These are phyloP conservation scores for Rhegmatorhina hoffmannsi DNA, from an alignment of 2,113 vertebrate genomes.

Conservation along the genomic window DNA sequence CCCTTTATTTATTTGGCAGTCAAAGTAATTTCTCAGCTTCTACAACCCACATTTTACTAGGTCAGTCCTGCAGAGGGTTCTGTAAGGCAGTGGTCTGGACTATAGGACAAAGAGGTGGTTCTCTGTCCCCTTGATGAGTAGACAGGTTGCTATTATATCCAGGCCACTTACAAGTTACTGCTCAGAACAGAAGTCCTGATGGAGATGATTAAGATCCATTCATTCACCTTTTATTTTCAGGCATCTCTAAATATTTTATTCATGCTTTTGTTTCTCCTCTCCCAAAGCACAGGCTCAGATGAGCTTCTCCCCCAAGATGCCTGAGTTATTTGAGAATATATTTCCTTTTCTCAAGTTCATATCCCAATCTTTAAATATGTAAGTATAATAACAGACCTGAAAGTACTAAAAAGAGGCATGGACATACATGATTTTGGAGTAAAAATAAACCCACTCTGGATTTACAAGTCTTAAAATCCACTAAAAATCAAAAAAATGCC, in stretches of 20 bases:
- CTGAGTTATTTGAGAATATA: not conserved
- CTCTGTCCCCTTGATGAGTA: not conserved
- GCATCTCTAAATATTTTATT: not conserved
- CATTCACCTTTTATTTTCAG: not conserved
- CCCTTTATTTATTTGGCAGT: not conserved
- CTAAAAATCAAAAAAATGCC: not conserved
- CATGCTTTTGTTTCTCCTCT: not conserved
- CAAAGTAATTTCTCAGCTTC: not conserved
- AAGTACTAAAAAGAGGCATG: not conserved
- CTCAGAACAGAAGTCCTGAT: not conserved
- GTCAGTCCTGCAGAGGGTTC: not conserved
- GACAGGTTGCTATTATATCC: not conserved
- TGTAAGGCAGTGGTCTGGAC: not conserved
- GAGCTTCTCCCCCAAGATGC: rapidly evolving
- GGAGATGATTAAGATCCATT: not conserved
- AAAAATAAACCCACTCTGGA: not conserved
- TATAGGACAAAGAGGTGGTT: not conserved
- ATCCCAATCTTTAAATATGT: not conserved
- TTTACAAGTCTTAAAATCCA: not conserved
- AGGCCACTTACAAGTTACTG: not conserved
- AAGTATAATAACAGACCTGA: not conserved
- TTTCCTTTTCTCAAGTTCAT: not conserved
- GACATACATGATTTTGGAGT: not conserved
- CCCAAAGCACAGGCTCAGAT: not conserved
- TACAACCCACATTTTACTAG: not conserved